Base-by-base conservation (phyloP, 1,140 invertebrate genomes). In the Coboldia fuscipes region DNA sequence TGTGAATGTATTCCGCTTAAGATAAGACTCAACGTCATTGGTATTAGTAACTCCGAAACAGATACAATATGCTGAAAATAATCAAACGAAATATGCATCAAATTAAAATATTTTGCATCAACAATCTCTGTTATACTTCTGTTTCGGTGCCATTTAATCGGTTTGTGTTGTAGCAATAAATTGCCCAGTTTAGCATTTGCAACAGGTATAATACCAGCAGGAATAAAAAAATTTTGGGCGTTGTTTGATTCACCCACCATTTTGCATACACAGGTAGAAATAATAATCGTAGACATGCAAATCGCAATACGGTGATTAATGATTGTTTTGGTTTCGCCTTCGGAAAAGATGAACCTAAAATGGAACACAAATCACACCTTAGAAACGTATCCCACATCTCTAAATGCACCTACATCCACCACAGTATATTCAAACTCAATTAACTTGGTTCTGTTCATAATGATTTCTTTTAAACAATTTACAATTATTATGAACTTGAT, bases 261-360 rank as follows among this genome's bases (percentile, higher is more conserved):
- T 67, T 66, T 43, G 69, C 68, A 48, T 82, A 76, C 9, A 80
- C 59, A 2, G 88, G 88, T 34, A 92, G 61, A 46, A 92, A 71
- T 14, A 89, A 41, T 21, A 85, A 68, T 37, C 86, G 63, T 29
- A 79, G 58, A 18, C 85, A 56, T 4, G 82, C 82, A 45, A 80
- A 68, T 45, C 75, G 69, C 30, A 81, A 71, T 29, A 89, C 78
- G 9, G 77, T 78, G 9, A 75, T 63, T 45, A 89, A 65, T 32
- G 82, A 76, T 58, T 88, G 77, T 44, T 88, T 84, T 2, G 86
- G 83, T 51, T 92, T 92, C 7, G 82, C 77, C 65, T 92, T 94
- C 4, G 85, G 75, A 58, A 92, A 92, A 30, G 84, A 86, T 15
- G 85, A 90, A 29, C 85, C 84, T 89, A 48, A 15, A 50, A 41